phyloP scores from a whole-genome alignment of 92 coral and sea anemone genomes.

The Paragorgia papillata region DNA sequence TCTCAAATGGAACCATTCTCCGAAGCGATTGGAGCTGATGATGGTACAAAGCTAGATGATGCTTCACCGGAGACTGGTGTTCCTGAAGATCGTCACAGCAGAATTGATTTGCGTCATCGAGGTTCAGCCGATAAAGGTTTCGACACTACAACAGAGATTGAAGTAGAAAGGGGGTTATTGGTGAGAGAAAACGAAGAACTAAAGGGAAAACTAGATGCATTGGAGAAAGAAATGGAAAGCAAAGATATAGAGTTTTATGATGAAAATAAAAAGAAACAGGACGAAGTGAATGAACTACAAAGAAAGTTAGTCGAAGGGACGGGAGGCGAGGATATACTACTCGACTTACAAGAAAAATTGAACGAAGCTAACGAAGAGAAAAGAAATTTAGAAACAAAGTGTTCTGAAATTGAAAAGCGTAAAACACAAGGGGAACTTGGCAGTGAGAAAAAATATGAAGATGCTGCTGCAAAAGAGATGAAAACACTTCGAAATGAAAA shows the following conservation, averaged over 20 bases:
- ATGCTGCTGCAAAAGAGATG: not conserved
- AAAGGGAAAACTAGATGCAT: slow-evolving; percentile 49
- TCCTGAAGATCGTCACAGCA: not conserved
- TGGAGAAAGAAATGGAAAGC: slow-evolving; percentile 58
- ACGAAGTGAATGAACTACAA: slow-evolving; percentile 39
- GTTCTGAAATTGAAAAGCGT: not conserved
- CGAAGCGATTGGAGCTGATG: not conserved
- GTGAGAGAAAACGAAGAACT: slow-evolving; percentile 64
- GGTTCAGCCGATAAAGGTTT: not conserved
- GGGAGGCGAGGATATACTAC: slow-evolving; percentile 45
- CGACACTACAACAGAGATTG: slow-evolving; percentile 61
- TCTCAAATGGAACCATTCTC: not conserved
- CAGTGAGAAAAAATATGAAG: slow-evolving; percentile 53
- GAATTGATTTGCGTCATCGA: not conserved
- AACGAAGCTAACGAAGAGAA: slow-evolving; percentile 68
- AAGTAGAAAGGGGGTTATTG: slow-evolving; percentile 67
- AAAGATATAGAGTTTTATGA: slow-evolving; percentile 67
- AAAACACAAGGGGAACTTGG: slow-evolving; percentile 25
- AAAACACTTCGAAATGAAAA: slow-evolving; percentile 50
- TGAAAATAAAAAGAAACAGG: slow-evolving; percentile 69
- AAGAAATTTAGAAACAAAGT: slow-evolving; percentile 66
- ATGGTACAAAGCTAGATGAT: not conserved
- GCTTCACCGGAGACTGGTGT: not conserved
- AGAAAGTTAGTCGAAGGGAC: slow-evolving; percentile 46
- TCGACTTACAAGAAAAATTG: slow-evolving; percentile 69